Conservation (phyloP, 2,113 vertebrate genomes). For the Mus spicilegus region DNA sequence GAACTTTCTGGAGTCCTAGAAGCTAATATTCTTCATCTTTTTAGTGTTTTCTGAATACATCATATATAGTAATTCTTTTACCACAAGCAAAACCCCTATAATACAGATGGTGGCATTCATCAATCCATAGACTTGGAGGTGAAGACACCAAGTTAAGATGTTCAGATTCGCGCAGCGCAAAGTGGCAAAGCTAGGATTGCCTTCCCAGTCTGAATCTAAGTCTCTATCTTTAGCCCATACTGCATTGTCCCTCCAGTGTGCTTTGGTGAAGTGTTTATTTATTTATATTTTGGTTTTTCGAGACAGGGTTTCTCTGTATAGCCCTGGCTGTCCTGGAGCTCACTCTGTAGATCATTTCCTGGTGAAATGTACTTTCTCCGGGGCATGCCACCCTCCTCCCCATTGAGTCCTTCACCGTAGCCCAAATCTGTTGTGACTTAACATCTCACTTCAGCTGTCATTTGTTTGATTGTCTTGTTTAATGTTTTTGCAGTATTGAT, state of each 20-base stretch:
- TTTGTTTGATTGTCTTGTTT: not conserved
- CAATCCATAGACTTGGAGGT: not conserved
- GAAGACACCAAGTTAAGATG: not conserved
- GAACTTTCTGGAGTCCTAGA: slow-evolving; percentile 18
- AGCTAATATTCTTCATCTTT: not conserved
- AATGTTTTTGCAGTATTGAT: not conserved
- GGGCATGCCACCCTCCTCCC: not conserved
- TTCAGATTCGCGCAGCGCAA: not conserved
- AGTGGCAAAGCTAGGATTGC: not conserved
- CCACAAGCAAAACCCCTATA: not conserved
- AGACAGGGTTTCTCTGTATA: too few species aligned
- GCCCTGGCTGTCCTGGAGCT: too few species aligned
- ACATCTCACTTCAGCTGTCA: not conserved
- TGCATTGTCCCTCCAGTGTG: rapidly evolving
- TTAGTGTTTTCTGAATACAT: not conserved
- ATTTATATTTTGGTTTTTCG: too few species aligned
- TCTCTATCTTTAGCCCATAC: not conserved
- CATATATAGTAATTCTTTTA: not conserved
- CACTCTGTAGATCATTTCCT: too few species aligned
- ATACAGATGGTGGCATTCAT: not conserved
- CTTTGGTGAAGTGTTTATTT: not conserved
- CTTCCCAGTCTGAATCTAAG: not conserved
- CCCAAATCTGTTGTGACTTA: not conserved
- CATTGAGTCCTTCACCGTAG: not conserved
- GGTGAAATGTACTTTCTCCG: not conserved